phyloP scores from a whole-genome alignment of 1,140 invertebrate genomes.

The Papilio polytes region DNA sequence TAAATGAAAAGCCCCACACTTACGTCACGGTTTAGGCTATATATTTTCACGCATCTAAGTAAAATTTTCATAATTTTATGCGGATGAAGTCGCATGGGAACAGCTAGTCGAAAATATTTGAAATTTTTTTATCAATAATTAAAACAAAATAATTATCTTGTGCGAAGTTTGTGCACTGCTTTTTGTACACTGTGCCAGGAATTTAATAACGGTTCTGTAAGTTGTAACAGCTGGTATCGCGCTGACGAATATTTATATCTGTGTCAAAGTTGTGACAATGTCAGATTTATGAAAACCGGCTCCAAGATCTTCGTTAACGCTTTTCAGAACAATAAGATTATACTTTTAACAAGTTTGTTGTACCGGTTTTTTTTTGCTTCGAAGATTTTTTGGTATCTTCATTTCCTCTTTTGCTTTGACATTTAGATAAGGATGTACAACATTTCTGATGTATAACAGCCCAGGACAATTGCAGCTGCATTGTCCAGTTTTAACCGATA shows the following conservation, averaged over 20 bases:
- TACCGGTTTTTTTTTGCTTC: background rate
- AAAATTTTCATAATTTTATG: too few species aligned
- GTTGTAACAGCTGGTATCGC: constrained; percentile 37
- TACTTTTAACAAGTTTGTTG: background rate
- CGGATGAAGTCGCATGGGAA: too few species aligned
- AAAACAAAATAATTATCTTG: background rate
- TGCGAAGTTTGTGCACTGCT: background rate
- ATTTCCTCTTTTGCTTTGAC: too few species aligned
- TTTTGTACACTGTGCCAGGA: constrained; percentile 23
- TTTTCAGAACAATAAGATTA: constrained; percentile 23
- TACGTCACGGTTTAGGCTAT: too few species aligned
- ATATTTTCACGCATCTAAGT: too few species aligned
- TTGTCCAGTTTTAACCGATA: too few species aligned
- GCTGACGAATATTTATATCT: constrained; percentile 39
- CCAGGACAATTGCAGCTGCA: too few species aligned
- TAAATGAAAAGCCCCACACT: too few species aligned
- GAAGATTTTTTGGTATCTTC: too few species aligned
- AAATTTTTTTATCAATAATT: background rate
- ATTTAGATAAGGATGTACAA: too few species aligned
- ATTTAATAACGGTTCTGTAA: constrained; percentile 35
- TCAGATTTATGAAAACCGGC: constrained; percentile 35
- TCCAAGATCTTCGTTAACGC: constrained; percentile 22
- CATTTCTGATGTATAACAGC: too few species aligned
- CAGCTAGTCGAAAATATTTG: too few species aligned
- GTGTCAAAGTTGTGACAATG: constrained; percentile 34